Base-by-base conservation (phyloP, 2,888 invertebrate species). In the Lycia hirtaria region DNA sequence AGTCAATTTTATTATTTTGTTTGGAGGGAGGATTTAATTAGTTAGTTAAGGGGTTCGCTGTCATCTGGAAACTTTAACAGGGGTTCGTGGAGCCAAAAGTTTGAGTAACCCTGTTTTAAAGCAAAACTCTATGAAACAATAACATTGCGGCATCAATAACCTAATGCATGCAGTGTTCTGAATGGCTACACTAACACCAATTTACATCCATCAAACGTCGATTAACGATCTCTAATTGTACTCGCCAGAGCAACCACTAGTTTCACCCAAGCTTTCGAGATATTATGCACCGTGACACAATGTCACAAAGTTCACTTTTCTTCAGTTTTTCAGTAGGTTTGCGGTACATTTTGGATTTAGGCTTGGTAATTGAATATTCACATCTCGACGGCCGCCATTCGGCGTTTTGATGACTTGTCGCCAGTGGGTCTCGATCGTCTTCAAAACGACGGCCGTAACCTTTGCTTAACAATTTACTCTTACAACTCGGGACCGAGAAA, bases 281-380 rank as follows among this genome's bases (percentile, higher is more conserved):
- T 22, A 48, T 15, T 54, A 41, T 53, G 53, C 55, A 58, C 48
- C 41, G 41, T 68, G 62, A 55, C 54, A 33, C 19, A 51, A 58
- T 48, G 57, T 4, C 20, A 47, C 62, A 80, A 68, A 64, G 80
- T 76, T 55, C 57, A 67, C 66, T 76, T 69, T 79, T 41, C 60
- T 40, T 53, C 20, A 53, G 15, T 35, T 14, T 38, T 26, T 12
- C 4, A 24, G 48, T 30, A 28, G 19, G 50, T 33, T 45, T 49
- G 38, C 33, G 37, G 17, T 19, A 45, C 58, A 60, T 74, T 73
- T 67, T 71, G 69, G 75, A 75, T 83, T 81, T 77, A 73, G 76
- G 74, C 69, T 64, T 62, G 65, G 76, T 84, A 82, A 86, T 85
- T 83, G 84, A 87, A 86, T 87, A 87, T 87, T 86, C 85, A 81